Evolutionary conservation across 2,888 invertebrate genomes (phyloP), one percentile per base, ranked within the genome.

Genomic region (Tetropium fuscum): DNA sequence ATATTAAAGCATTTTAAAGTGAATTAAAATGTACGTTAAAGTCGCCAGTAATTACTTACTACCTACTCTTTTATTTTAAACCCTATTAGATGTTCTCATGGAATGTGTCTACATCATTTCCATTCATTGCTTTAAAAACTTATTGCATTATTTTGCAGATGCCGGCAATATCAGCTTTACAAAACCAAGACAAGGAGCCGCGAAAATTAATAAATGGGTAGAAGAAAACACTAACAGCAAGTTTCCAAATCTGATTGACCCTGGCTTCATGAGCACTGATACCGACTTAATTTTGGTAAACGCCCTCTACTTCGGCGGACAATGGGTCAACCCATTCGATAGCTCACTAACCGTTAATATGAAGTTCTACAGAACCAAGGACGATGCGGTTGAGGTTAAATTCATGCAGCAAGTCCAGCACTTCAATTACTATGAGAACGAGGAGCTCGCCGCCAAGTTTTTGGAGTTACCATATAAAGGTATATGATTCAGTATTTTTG

Each of bases 121-220:
- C n/a, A n/a, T n/a, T n/a, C n/a, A n/a, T n/a, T n/a, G n/a, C n/a
- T n/a, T n/a, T n/a, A n/a, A n/a, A n/a, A n/a, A n/a, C n/a, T n/a
- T n/a, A n/a, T n/a, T n/a, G n/a, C n/a, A n/a, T 41, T 18, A 20
- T 20, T 1, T 41, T 47, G 86, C 90, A 1, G 85, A 15, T 8
- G 27, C 8, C 7, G 43, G 15, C 5, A 13, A 25, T 11, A 3
- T 43, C 5, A 65, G 77, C 53, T 78, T 78, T 53, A 30, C 27
- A 4, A n/a, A n/a, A n/a, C n/a, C n/a, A n/a, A n/a, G n/a, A n/a
- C n/a, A n/a, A n/a, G 45, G 58, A 41, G 64, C 78, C 0, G 73
- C 77, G 0, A 18, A 56, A 1, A 80, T 80, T n/a, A 80, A 80
- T 63, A 36, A 68, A 32, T 80, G 80, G 80, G 79, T 80, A 1